Evolutionary conservation across 1,140 invertebrate genomes (phyloP), one percentile per base, ranked within the genome.

Genomic region (Rhagoletis pomonella): DNA sequence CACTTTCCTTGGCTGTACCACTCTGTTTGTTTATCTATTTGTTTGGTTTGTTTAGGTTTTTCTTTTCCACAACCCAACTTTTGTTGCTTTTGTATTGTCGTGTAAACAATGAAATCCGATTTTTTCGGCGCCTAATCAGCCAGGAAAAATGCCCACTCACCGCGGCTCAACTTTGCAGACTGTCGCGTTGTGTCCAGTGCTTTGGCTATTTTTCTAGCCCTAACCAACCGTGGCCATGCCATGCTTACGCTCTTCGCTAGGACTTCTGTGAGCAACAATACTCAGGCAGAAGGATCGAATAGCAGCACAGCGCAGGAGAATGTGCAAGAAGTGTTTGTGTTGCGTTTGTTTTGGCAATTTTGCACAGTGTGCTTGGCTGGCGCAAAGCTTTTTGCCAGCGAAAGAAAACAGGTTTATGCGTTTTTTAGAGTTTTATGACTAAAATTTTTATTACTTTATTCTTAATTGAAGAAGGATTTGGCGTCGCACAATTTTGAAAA

Each of bases 311-410:
- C 4, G 17, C 6, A 6, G 14, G 73, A 50, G 4, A 7, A 29
- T 17, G 73, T 50, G 19, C 17, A 14, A 4, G 47, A 0, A 29
- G 29, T 29, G 19, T 50, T 55, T 81, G 7, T 81, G 6, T 19
- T 58, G 44, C 73, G 73, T 55, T 81, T 81, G 73, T 81, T 81
- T 81, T 81, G 47, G 73, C 73, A 81, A 81, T 55, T 81, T 81
- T 81, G 73, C 47, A 81, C 47, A 55, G 44, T 81, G 47, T 29
- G 64, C 4, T 67, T 64, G 4, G 62, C 4, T 10, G 9, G 64
- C 4, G 4, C 4, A 19, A 29, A 67, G 17, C 17, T 62, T 62
- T 1, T 14, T 14, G 17, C 29, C 29, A 29, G 29, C 29, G 29
- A 29, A 29, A 29, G 29, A 29, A 29, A 29, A 29, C 1, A 29